These are phyloP conservation scores for Delphinus delphis DNA, from an alignment of 2,113 vertebrate genomes.

Conservation along the genomic window DNA sequence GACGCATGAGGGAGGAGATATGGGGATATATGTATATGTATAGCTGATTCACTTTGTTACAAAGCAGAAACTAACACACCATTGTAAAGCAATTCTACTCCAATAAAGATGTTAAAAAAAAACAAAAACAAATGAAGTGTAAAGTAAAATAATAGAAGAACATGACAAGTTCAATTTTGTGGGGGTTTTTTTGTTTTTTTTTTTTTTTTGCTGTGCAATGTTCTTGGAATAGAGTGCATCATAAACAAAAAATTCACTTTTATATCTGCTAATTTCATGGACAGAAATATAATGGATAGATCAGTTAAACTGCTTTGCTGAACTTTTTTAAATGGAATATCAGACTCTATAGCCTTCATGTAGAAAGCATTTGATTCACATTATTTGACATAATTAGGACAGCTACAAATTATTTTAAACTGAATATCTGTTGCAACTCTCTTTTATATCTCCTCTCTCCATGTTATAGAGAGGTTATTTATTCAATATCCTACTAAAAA, in stretches of 20 bases:
- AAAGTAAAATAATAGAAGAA: conserved; percentile 83
- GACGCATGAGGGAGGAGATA: no score
- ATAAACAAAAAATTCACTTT: conserved; percentile 65
- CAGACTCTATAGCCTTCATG: neutral
- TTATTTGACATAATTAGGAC: neutral
- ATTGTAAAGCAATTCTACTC: no score
- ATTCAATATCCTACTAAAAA: neutral
- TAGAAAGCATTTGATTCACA: neutral
- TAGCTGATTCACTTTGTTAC: no score
- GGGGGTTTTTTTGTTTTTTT: neutral
- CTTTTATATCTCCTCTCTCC: neutral
- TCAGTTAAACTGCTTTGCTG: neutral
- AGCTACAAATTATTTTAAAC: neutral
- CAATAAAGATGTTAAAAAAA: no score
- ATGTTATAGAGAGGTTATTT: neutral
- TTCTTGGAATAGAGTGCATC: conserved; percentile 60
- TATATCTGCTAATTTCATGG: conserved; percentile 71
- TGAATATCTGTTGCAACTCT: neutral
- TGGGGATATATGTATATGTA: no score
- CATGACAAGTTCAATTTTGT: conserved; percentile 67
- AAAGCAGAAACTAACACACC: no score
- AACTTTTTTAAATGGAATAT: neutral
- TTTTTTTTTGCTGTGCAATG: conserved; percentile 59
- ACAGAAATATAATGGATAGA: conserved; percentile 50
- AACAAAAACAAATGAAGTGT: conserved; percentile 76